These are phyloP conservation scores for Leptinotarsa texana DNA, from an alignment of 1,140 invertebrate genomes.

Conservation along the genomic window DNA sequence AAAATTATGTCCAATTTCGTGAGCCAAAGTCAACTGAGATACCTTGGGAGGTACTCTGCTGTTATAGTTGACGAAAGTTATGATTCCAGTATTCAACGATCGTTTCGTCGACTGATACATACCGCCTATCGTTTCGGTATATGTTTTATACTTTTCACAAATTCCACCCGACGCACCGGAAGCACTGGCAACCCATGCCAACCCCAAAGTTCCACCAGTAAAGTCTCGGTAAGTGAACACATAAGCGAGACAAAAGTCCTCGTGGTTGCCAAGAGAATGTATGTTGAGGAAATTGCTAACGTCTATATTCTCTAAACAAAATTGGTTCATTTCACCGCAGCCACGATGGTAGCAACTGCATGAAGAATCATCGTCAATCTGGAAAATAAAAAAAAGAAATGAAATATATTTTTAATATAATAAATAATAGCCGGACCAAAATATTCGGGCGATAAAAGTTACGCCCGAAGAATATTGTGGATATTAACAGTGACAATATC, in stretches of 20 bases:
- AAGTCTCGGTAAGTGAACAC: constrained; percentile 89
- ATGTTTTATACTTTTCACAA: constrained; percentile 97
- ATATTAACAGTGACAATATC: too few relatives aligned
- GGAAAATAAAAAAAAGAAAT: constrained; percentile 23
- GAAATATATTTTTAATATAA: not conserved
- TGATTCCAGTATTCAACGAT: constrained; percentile 97
- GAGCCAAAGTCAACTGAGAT: constrained; percentile 95
- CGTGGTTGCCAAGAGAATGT: constrained; percentile 95
- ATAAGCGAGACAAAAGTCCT: constrained; percentile 97
- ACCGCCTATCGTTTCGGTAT: constrained; percentile 92
- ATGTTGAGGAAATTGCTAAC: constrained; percentile 99
- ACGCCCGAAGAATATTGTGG: too few relatives aligned
- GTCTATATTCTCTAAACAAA: constrained; percentile 97
- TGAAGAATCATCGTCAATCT: constrained; percentile 88
- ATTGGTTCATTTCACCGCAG: constrained; percentile 81
- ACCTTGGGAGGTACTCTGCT: constrained; percentile 95
- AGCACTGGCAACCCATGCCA: constrained; percentile 98
- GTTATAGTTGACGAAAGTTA: constrained; percentile 99
- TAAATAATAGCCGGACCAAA: not conserved
- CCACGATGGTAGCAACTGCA: constrained; percentile 67
- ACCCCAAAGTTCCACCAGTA: constrained; percentile 62
- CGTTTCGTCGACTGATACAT: constrained; percentile 91
- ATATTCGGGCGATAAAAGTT: too few relatives aligned
- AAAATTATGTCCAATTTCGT: constrained; percentile 99
- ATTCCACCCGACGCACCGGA: constrained; percentile 96